These are phyloP conservation scores for Ctenomys sociabilis DNA, from an alignment of 2,113 vertebrate genomes.

Conservation along the genomic window DNA sequence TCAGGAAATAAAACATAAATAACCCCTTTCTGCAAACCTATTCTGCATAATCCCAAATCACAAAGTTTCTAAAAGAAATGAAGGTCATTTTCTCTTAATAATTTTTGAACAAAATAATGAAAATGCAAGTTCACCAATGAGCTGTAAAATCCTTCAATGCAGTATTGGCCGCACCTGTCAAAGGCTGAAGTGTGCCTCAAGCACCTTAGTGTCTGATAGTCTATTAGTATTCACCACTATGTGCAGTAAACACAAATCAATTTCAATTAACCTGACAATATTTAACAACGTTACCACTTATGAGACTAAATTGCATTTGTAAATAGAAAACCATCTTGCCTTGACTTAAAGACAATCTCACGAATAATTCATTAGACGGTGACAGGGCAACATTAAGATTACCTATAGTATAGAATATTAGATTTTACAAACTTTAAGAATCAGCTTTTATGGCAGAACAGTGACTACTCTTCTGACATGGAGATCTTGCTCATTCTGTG, in stretches of 20 bases:
- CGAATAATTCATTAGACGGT: conserved; percentile 79
- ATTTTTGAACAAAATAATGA: conserved; percentile 25
- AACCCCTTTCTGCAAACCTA: background rate
- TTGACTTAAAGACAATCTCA: conserved; percentile 77
- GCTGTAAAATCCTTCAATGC: background rate
- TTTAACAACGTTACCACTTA: conserved; percentile 84
- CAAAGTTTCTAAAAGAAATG: background rate
- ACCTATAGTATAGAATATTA: conserved; percentile 75
- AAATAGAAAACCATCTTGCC: conserved; percentile 80
- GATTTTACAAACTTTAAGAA: conserved; percentile 77
- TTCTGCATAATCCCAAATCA: conserved; percentile 26
- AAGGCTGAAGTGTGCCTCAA: conserved; percentile 41
- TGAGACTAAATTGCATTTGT: conserved; percentile 82
- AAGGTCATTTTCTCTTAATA: background rate
- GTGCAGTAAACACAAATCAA: conserved; percentile 82
- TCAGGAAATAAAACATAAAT: conserved; percentile 51
- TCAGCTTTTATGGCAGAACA: conserved; percentile 46
- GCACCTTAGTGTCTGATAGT: conserved; percentile 49
- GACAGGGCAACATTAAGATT: conserved; percentile 60
- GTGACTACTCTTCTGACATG: background rate
- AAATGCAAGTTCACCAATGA: background rate
- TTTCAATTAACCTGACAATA: conserved; percentile 85
- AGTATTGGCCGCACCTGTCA: conserved; percentile 40
- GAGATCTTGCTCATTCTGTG: background rate
- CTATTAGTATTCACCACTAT: conserved; percentile 80